Evolutionary conservation across 2,797 vertebrate genomes (phyloP).

Genomic region (Percopsis omiscomaycus): DNA sequence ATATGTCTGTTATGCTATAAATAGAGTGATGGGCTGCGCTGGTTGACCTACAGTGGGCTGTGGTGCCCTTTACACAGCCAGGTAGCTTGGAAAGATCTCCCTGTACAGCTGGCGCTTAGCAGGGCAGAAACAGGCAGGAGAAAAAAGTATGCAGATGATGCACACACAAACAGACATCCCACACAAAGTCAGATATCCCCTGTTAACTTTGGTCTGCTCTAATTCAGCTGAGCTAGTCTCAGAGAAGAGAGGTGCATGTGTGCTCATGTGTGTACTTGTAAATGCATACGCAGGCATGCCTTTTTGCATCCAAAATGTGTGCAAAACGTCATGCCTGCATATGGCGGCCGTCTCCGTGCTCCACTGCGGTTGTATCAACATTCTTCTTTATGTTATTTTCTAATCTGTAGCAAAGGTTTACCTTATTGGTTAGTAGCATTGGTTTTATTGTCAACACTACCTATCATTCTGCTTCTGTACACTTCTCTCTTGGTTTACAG

Average conservation of each 20-base stretch:
- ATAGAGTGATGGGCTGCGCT: slow-evolving; percentile 32
- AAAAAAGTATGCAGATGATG: slow-evolving; percentile 50
- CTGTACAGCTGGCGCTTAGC: slow-evolving; percentile 59
- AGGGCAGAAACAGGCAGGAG: slow-evolving; percentile 51
- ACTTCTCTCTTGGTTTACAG: too few relatives aligned
- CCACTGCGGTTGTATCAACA: too few relatives aligned
- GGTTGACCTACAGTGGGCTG: slow-evolving; percentile 26
- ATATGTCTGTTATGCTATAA: slow-evolving; percentile 32
- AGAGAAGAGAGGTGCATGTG: slow-evolving; percentile 32
- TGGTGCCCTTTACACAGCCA: slow-evolving; percentile 14
- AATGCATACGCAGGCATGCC: neutral
- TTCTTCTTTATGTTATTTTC: too few relatives aligned
- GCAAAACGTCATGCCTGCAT: neutral
- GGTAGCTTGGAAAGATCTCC: slow-evolving; percentile 44
- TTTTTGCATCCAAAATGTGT: slow-evolving; percentile 31
- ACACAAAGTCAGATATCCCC: slow-evolving; percentile 7
- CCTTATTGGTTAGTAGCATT: too few relatives aligned
- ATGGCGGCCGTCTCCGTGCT: too few relatives aligned
- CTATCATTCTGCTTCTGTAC: too few relatives aligned
- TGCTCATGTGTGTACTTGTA: slow-evolving; percentile 4
- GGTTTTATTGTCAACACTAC: too few relatives aligned
- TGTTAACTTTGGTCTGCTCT: slow-evolving; percentile 51
- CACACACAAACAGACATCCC: slow-evolving; percentile 6
- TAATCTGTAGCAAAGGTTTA: too few relatives aligned
- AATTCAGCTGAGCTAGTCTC: slow-evolving; percentile 50